Evolutionary conservation across 2,797 vertebrate species (phyloP), one percentile per base, ranked within the genome.

Genomic region (Basileuterus tristriatus): DNA sequence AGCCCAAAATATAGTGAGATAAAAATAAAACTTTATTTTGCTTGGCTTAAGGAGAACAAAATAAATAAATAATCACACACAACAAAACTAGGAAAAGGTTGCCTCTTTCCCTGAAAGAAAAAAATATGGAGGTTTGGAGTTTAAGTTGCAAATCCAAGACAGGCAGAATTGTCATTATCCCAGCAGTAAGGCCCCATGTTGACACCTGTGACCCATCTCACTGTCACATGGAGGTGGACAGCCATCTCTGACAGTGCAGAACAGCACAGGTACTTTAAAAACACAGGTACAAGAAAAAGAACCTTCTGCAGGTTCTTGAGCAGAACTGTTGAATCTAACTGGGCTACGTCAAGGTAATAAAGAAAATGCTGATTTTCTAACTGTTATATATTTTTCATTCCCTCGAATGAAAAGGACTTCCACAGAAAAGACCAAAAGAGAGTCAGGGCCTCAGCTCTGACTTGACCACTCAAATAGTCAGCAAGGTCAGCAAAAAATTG

Each of bases 111-210:
- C 53, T 56, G 32, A 23, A 55, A 55, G 53, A 55, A 55, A n/a
- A 55, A 56, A 56, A 34, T 34, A 23, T 5, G 4, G 32, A 55
- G 21, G 53, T 55, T n/a, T n/a, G 53, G 32, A 34, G 53, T n/a
- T 56, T 23, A 77, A 26, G 1, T 11, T 83, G 49, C 18, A 72
- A 79, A 76, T 65, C 20, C 47, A 41, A 12, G 20, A 13, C 11
- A 36, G 19, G 22, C 24, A 68, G 58, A 89, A 63, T 15, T 46
- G 22, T 79, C 36, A 32, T 24, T 58, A 5, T 79, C 47, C n/a
- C 52, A 44, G 49, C 49, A 37, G 29, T 14, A 21, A 60, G 32
- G 53, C 53, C 36, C 6, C 0, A 0, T 1, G 11, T 39, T 26
- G 12, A 15, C 27, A 19, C 30, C 47, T 55, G 59, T 1, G 1